Conservation (phyloP, 2,113 vertebrate species). For the Eretmochelys imbricata region DNA sequence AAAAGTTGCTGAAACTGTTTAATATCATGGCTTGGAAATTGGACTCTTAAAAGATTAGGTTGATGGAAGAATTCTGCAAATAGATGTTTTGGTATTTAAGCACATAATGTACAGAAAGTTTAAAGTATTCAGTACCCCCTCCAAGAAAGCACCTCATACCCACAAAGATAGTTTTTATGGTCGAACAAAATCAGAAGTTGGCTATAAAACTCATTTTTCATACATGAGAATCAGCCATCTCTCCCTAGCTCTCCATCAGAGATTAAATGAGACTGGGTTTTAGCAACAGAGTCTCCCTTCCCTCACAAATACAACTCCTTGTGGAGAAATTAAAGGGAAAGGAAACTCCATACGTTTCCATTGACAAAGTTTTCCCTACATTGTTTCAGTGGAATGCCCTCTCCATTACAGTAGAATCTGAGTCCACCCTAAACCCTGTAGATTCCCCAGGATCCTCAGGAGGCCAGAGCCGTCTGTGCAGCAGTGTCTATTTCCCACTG, state of each 20-base stretch:
- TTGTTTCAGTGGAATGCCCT: not conserved
- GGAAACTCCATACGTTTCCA: not conserved
- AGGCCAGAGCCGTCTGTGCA: fast-evolving
- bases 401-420: fast-evolving
- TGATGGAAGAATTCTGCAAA: not conserved
- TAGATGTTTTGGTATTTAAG: not conserved
- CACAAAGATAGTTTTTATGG: not conserved
- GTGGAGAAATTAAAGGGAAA: not conserved
- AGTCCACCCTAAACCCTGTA: not conserved
- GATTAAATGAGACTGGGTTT: not conserved
- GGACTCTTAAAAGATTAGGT: not conserved
- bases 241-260: not conserved
- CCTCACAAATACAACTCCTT: not conserved
- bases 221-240: not conserved
- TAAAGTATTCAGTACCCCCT: not conserved
- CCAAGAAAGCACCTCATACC: not conserved
- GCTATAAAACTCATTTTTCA: slow-evolving; percentile 2
- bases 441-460: not conserved
- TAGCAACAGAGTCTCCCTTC: not conserved
- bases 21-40: not conserved
- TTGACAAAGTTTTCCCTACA: not conserved
- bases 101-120: not conserved
- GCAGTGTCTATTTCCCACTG: not conserved
- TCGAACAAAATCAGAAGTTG: not conserved
- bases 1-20: not conserved